phyloP scores from a whole-genome alignment of 35 echinoderm and acorn worm genomes.

The Heliocidaris tuberculata region DNA sequence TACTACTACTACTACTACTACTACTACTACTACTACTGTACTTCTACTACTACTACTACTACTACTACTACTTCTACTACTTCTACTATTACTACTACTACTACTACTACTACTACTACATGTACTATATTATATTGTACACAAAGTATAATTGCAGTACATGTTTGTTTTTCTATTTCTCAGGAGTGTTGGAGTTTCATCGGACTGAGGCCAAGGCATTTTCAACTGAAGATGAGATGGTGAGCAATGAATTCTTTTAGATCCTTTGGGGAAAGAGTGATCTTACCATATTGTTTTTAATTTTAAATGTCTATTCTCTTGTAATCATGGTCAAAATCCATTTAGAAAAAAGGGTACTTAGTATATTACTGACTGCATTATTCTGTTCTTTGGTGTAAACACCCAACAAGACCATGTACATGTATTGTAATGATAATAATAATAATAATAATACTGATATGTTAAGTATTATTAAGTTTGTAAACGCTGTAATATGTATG shows the following conservation, averaged over 20 bases:
- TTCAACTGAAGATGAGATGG: slow-evolving; percentile 60
- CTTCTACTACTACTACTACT: background rate
- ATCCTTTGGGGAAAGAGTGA: background rate
- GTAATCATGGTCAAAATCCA: background rate
- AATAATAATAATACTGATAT: too few species aligned
- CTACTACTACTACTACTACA: slow-evolving; percentile 21
- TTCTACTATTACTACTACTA: slow-evolving; percentile 14
- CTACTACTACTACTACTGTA: background rate
- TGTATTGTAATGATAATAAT: too few species aligned
- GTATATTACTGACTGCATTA: too few species aligned
- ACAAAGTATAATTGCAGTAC: background rate
- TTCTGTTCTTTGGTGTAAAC: too few species aligned
- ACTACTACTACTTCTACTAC: background rate
- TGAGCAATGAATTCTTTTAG: background rate
- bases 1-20: slow-evolving; percentile 23
- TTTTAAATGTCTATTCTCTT: background rate
- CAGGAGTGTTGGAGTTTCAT: slow-evolving; percentile 76
- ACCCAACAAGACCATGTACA: too few species aligned
- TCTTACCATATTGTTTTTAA: background rate
- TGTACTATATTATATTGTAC: background rate
- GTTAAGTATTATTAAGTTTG: too few species aligned
- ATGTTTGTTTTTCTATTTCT: background rate
- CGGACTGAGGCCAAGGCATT: slow-evolving; percentile 53
- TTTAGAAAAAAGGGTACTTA: too few species aligned
- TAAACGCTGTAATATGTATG: too few species aligned